Conservation (phyloP, 2,888 invertebrate genomes). For the Synanthedon andrenaeformis region DNA sequence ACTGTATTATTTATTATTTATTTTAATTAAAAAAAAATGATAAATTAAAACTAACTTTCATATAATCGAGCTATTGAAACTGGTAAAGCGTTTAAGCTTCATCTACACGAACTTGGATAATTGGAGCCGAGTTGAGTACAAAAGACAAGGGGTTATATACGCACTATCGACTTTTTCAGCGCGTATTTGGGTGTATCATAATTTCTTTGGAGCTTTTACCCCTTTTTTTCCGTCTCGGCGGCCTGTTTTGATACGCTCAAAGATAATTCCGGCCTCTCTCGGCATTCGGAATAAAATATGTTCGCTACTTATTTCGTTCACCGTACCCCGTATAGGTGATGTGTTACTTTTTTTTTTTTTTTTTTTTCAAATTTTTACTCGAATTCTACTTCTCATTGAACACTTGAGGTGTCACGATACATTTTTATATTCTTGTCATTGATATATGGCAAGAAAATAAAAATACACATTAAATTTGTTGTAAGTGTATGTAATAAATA, state of each 20-base stretch:
- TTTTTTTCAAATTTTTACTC: conserved; percentile 20
- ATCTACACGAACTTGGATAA: not conserved
- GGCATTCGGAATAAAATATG: conserved; percentile 18
- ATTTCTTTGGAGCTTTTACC: conserved; percentile 6
- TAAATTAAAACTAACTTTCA: not conserved
- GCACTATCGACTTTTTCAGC: conserved; percentile 1
- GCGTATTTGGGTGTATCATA: conserved; percentile 2
- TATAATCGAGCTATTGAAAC: not conserved
- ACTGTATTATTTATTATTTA: too few relatives aligned
- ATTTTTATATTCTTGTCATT: conserved; percentile 23
- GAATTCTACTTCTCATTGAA: conserved; percentile 32
- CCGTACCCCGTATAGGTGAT: conserved; percentile 21
- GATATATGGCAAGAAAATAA: not conserved
- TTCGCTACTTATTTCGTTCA: conserved; percentile 13
- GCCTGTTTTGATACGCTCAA: conserved; percentile 27
- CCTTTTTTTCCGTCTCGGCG: conserved; percentile 10
- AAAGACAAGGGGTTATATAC: not conserved
- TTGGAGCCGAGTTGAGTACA: not conserved
- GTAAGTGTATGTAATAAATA: too few relatives aligned
- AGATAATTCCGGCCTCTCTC: conserved; percentile 22
- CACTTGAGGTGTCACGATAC: conserved; percentile 42
- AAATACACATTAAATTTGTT: too few relatives aligned
- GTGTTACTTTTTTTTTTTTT: conserved; percentile 18
- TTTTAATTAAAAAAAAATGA: too few relatives aligned
- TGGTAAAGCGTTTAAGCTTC: not conserved